These are phyloP conservation scores for Poecilia velifera DNA, from an alignment of 2,797 vertebrate species.

Conservation along the genomic window DNA sequence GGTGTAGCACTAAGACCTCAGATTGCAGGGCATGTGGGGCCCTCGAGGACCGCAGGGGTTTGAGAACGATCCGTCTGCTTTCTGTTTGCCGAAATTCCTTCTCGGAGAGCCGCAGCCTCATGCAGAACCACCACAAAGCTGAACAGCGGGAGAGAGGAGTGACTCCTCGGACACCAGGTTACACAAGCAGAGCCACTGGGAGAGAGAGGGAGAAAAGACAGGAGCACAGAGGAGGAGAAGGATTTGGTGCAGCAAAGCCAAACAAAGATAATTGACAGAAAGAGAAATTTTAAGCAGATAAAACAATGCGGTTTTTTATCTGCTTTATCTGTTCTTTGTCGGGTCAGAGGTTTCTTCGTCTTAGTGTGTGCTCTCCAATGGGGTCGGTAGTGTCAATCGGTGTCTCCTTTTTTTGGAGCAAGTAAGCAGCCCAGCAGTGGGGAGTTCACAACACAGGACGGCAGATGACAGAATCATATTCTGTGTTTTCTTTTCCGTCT, in stretches of 20 bases:
- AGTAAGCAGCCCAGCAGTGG: conserved; percentile 26
- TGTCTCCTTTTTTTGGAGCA: conserved; percentile 41
- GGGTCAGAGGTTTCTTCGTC: conserved; percentile 32
- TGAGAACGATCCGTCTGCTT: conserved; percentile 16
- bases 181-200: conserved; percentile 51
- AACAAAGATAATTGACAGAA: conserved; percentile 51
- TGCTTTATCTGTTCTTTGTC: conserved; percentile 18
- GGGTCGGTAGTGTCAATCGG: conserved; percentile 4
- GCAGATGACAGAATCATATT: conserved; percentile 61
- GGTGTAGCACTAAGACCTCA: conserved; percentile 64
- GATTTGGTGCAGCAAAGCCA: conserved; percentile 52
- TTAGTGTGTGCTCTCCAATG: conserved; percentile 22
- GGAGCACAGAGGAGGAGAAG: conserved; percentile 32
- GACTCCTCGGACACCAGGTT: conserved; percentile 62
- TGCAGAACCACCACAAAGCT: conserved; percentile 46
- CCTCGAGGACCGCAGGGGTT: conserved; percentile 21
- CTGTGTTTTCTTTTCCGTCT: conserved; percentile 43
- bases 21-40: conserved; percentile 36
- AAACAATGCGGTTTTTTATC: conserved; percentile 33
- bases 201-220: conserved; percentile 1
- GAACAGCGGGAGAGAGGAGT: conserved; percentile 53
- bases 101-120: neutral
- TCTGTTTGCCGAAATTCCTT: conserved; percentile 39
- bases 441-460: conserved; percentile 5
- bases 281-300: conserved; percentile 40